Base-by-base conservation (phyloP, 2,888 invertebrate species). In the Ormyrus rosae region DNA sequence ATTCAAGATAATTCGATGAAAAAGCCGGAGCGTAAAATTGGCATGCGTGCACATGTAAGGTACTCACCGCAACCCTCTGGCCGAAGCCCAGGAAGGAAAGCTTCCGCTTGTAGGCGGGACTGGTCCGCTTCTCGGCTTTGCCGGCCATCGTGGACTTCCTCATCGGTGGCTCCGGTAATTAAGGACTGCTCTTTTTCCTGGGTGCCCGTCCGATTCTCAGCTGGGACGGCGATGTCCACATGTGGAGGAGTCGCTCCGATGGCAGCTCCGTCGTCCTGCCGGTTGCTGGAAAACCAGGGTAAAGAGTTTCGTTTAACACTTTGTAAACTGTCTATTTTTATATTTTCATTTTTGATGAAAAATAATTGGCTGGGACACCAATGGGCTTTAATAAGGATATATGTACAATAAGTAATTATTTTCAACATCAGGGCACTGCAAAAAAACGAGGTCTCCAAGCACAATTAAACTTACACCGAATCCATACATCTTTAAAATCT, bases 1-100 rank as follows among this genome's bases (percentile, higher is more conserved):
- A 4, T 4, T 34, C 34, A 34, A 34, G 34, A 34, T 4, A 34
- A 34, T 34, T 34, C 0, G 4, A 4, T 4, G 34, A 34, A 34
- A 34, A 34, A 34, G 34, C 34, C 4, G 4, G 34, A 34, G 34
- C 34, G 34, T 3, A 34, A 34, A 34, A 34, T 34, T 34, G 34
- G 3, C 3, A 34, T 4, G 2, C 34, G 34, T 4, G 34, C 34
- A 0, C 34, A 0, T 34, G 4, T 34, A 34, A 34, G 61, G 48
- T 19, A 86, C 89, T 89, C 81, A 91, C 91, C 85, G 91, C 92
- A 91, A 87, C 91, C 92, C 93, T 93, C 88, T 93, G 93, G 82
- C 93, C 92, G 88, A 95, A 95, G 85, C 95, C 95, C 83, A 95
- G 92, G 90, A 95, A 95, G 71, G 95, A 95, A 77, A 95, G 92